Evolutionary conservation across 2,888 invertebrate species (phyloP).

Genomic region (Cephus nigrinus): DNA sequence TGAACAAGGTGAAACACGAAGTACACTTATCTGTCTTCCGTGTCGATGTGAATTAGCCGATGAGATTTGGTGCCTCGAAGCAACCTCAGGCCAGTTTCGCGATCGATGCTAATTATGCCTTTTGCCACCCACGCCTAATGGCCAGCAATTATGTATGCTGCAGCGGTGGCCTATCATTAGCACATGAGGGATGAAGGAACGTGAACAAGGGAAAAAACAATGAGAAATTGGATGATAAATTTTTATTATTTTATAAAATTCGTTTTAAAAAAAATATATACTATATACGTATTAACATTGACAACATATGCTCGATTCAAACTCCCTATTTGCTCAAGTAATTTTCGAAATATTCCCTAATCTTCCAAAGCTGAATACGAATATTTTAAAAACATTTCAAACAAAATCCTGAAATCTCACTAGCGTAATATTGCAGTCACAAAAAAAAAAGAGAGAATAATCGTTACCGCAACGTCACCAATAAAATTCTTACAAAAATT

Average conservation of each 20-base stretch:
- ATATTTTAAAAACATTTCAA: not conserved
- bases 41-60: not conserved
- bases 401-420: not conserved
- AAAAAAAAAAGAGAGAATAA: not conserved
- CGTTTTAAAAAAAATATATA: not conserved
- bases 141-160: not conserved
- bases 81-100: constrained; percentile 16
- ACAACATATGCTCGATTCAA: not conserved
- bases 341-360: not conserved
- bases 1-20: not conserved
- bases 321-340: not conserved
- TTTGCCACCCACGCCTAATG: constrained; percentile 4
- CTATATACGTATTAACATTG: not conserved
- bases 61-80: not conserved
- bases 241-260: not conserved
- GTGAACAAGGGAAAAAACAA: not conserved
- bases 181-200: not conserved
- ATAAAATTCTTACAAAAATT: too few relatives aligned
- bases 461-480: too few relatives aligned
- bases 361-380: not conserved
- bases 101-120: constrained; percentile 31
- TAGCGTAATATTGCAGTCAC: not conserved
- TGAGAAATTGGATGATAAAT: not conserved
- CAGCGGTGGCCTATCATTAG: constrained; percentile 4
- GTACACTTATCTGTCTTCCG: constrained; percentile 19